Evolutionary conservation across 2,113 vertebrate genomes (phyloP), one percentile per base, ranked within the genome.

Genomic region (Microcebus griseorufus): DNA sequence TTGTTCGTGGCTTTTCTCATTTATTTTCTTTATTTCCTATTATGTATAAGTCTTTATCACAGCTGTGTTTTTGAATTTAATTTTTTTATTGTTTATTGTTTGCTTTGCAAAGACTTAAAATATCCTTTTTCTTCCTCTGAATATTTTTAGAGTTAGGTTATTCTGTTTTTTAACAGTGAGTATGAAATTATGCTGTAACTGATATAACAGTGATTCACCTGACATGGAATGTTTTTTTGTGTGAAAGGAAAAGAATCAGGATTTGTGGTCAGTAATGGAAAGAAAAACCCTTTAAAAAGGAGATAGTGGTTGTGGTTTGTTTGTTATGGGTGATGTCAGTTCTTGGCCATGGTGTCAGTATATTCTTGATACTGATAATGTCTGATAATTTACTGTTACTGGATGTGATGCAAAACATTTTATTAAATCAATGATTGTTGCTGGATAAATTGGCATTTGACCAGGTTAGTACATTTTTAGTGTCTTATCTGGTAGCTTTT

Each of bases 101-200:
- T 93, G 29, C 51, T 94, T 96, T 88, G 6, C 39, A 78, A 37
- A 78, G 39, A 78, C 76, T 96, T 83, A 80, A 90, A 55, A 87
- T 82, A 45, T 45, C 23, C 17, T 88, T 94, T 86, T 83, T 9
- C 48, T 64, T 89, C 17, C 37, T 91, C 72, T 96, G 58, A 75
- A 85, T 93, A 94, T 48, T 88, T 96, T 97, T 89, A 62, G 51
- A 90, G 53, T 82, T 93, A 22, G 14, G 29, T 94, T 92, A 84
- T 88, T 96, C 22, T 95, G 32, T 75, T 53, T 97, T 96, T 86
- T 93, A 95, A 65, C 58, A 93, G 2, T 87, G 70, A 95, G 22
- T 75, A 88, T 96, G 51, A 95, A 97, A 78, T 95, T 85, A 90
- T 95, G 81, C 8, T 90, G 60, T 95, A 81, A 81, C 55, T 96